Evolutionary conservation across 2,888 invertebrate genomes (phyloP).

Genomic region (Rhyacophila evoluta): DNA sequence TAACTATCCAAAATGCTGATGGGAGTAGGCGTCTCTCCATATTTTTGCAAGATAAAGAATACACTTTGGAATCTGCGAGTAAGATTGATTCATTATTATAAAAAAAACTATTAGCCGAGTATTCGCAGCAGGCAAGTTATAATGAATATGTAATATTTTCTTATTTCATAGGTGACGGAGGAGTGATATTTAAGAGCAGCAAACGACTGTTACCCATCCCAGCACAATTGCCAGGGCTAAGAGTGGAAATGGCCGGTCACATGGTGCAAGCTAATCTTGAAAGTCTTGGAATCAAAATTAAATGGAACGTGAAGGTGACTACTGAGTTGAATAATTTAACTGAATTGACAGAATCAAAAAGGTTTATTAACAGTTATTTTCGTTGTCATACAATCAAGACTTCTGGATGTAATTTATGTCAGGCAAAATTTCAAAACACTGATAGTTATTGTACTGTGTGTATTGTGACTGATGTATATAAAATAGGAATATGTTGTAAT

Average conservation of each 20-base stretch:
- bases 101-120: too few relatives aligned
- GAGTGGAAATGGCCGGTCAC: constrained; percentile 79
- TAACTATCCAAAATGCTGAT: constrained; percentile 72
- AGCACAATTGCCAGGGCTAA: constrained; percentile 78
- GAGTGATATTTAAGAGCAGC: constrained; percentile 69
- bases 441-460: too few relatives aligned
- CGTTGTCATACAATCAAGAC: too few relatives aligned
- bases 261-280: constrained; percentile 78
- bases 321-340: neutral
- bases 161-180: constrained; percentile 65
- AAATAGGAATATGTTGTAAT: too few relatives aligned
- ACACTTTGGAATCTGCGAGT: constrained; percentile 69
- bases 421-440: too few relatives aligned
- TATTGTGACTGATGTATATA: too few relatives aligned
- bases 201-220: constrained; percentile 76
- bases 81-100: too few relatives aligned
- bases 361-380: too few relatives aligned
- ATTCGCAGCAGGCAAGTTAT: too few relatives aligned
- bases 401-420: too few relatives aligned
- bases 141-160: too few relatives aligned
- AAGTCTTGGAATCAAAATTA: constrained; percentile 74
- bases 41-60: constrained; percentile 79
- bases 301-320: constrained; percentile 81
- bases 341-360: too few relatives aligned
- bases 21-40: constrained; percentile 68